Evolutionary conservation across 1,140 invertebrate species (phyloP), one percentile per base, ranked within the genome.

Genomic region (Ceratitis capitata): DNA sequence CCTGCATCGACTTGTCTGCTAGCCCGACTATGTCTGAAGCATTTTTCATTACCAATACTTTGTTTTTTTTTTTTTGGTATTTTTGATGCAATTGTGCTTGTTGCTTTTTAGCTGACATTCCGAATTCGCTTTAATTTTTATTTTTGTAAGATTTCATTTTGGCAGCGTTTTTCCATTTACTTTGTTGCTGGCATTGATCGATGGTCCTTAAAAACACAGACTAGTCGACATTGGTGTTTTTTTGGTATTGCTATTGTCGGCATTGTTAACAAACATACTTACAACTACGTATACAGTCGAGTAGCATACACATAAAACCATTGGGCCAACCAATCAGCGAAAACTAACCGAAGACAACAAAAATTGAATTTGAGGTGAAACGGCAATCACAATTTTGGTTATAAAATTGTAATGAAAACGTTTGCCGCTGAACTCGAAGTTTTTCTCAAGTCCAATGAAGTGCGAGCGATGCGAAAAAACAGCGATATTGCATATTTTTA

Each of bases 141-240:
- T 83, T 56, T 58, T 56, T 58, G 16, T 42, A 61, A 29, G n/a
- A 23, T 69, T 64, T 64, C 47, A 47, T 74, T 78, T 83, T 83
- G 45, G 82, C 49, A 83, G 29, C 6, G 42, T 26, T 83, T 83
- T 83, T 53, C 82, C 49, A 53, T 83, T 83, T 49, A 14, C 42
- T 19, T 26, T 85, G 32, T 26, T n/a, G n/a, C n/a, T 85, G 84
- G 9, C 84, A 85, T 85, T 85, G 84, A 85, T 85, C 42, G 61
- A 85, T 85, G 84, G 84, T 85, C 39, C 84, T 85, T 49, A 45
- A 74, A 84, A 84, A 53, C 23, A 26, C 82, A 83, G 49, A 16
- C 69, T 78, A 45, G 69, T 39, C 10, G n/a, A 19, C 35, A 42
- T 35, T 85, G 42, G 49, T 85, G 29, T 58, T n/a, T n/a, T n/a